Base-by-base conservation (phyloP, 2,888 invertebrate species). In the Ornithoptera priamus region DNA sequence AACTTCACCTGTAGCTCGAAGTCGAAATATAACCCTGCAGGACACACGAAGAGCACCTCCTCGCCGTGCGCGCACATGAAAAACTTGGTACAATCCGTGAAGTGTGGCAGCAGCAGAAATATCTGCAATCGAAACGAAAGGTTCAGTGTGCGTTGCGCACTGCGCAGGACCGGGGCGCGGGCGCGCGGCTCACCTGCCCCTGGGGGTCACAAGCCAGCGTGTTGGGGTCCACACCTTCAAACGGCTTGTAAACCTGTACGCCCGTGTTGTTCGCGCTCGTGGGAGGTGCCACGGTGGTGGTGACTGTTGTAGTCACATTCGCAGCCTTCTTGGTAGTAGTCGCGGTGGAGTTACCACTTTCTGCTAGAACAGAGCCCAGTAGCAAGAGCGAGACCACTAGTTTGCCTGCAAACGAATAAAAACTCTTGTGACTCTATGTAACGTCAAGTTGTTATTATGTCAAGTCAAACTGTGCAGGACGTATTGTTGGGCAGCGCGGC, bases 51-150 rank as follows among this genome's bases (percentile, higher is more conserved):
- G 56, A 82, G 82, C 0, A 88, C 84, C 60, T 92, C 91, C 0
- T 77, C 62, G 0, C 92, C 92, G 22, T 91, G 83, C 0, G 76
- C 81, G 69, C 92, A 92, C 81, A 84, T 85, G 80, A 72, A 89
- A 83, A 82, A 92, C 72, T 84, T 85, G 20, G 70, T 70, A 75
- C 92, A 92, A 69, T 89, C 82, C 0, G 74, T 74, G 73, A 75
- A 86, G 73, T 89, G 85, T 0, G 92, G 92, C 3, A 92, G 82
- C 0, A 87, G 82, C 0, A 92, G 81, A 75, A 81, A 85, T 2
- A 81, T 75, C 89, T 90, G 79, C 0, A 78, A 56, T 46, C 15
- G 46, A 12, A 46, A 46, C 15, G 46, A 15, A 46, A 46, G 2
- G 46, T 46, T 46, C 46, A 15, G 46, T 12, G 46, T 12, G 46